Conservation (phyloP, 2,797 vertebrate species). For the Coluber constrictor region DNA sequence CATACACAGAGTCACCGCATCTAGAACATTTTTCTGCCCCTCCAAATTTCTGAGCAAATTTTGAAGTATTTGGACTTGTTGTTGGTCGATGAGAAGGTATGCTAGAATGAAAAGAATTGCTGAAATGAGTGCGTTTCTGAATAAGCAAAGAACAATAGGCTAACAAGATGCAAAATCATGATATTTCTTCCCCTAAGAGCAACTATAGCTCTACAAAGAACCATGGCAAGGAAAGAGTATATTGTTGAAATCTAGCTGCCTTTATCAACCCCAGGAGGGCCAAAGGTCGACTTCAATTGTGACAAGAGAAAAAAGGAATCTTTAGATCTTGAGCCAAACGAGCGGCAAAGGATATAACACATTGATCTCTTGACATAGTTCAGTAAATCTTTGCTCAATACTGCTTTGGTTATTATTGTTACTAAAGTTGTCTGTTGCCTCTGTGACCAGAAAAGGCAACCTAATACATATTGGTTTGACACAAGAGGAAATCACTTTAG, state of each 20-base stretch:
- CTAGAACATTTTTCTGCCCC: conserved; percentile 89
- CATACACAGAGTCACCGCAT: conserved; percentile 89
- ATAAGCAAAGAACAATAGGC: background rate
- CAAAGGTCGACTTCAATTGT: background rate
- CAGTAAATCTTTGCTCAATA: background rate
- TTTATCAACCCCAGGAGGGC: background rate
- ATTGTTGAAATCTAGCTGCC: background rate
- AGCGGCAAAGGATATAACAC: background rate
- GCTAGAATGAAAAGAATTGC: conserved; percentile 59
- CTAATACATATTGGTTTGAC: background rate
- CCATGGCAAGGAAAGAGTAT: background rate
- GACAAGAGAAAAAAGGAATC: background rate
- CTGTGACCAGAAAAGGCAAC: background rate
- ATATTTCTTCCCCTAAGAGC: background rate
- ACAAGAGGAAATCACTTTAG: background rate
- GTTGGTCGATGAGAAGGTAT: conserved; percentile 80
- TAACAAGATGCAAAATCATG: background rate
- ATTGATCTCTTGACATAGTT: background rate
- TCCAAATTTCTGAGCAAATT: conserved; percentile 90
- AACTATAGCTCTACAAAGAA: background rate
- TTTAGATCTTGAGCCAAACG: background rate
- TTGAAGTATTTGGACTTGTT: conserved; percentile 89
- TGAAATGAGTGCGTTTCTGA: background rate
- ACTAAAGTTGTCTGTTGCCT: background rate
- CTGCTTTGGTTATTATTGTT: background rate